Conservation (phyloP, 1,140 invertebrate species). For the Uloborus diversus region DNA sequence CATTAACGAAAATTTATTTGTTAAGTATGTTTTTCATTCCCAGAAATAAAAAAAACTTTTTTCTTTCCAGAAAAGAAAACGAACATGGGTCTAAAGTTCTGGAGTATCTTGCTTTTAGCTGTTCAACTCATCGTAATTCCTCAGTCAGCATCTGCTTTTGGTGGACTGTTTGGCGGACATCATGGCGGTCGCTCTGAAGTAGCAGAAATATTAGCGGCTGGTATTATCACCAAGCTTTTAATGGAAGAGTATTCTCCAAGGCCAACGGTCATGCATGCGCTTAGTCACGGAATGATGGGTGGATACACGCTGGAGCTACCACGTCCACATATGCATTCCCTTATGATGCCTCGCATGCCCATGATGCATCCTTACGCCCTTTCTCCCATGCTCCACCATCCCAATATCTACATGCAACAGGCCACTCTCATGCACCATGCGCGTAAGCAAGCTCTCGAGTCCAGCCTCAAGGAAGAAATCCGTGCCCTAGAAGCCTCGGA, state of each 20-base stretch:
- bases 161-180: conserved; percentile 6
- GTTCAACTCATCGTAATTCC: not conserved
- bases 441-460: not conserved
- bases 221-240: conserved; percentile 18
- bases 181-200: not conserved
- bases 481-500: not conserved
- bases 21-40: not conserved
- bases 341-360: not conserved
- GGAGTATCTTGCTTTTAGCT: not conserved
- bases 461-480: conserved; percentile 4
- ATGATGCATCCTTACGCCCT: not conserved
- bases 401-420: not conserved
- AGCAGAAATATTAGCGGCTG: conserved; percentile 22
- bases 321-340: not conserved
- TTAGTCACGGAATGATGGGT: not conserved
- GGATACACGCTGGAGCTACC: not conserved
- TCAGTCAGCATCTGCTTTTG: not conserved
- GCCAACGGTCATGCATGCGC: not conserved
- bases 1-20: too few species aligned
- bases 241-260: conserved; percentile 15
- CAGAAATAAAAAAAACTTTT: not conserved
- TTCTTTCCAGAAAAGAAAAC: not conserved
- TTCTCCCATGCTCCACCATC: not conserved
- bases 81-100: not conserved
- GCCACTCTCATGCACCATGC: not conserved